Evolutionary conservation across 2,113 vertebrate genomes (phyloP).

Genomic region (Lathamus discolor): DNA sequence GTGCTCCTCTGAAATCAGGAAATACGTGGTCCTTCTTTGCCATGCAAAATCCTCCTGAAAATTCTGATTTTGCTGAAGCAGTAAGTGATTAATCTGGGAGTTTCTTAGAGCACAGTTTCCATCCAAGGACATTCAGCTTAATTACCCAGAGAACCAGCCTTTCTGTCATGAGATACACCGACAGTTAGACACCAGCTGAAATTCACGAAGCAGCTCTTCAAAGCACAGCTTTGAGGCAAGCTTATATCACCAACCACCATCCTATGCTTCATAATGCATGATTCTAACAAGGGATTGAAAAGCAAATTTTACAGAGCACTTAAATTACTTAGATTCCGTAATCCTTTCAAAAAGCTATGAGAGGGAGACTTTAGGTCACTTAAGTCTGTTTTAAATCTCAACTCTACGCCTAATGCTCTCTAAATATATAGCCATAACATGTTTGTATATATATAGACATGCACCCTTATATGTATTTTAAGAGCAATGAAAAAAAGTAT

Average conservation of each 20-base stretch:
- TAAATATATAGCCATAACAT: not conserved
- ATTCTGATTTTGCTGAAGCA: not conserved
- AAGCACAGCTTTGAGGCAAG: not conserved
- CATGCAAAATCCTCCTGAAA: not conserved
- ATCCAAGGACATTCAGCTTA: not conserved
- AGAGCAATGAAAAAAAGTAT: not conserved
- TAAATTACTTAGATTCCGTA: not conserved
- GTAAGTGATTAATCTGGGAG: not conserved
- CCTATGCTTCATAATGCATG: fast-evolving
- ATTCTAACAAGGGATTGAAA: not conserved
- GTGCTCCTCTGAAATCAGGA: not conserved
- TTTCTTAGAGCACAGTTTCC: not conserved
- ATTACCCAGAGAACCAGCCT: not conserved
- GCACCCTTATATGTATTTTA: not conserved
- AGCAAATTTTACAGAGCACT: not conserved
- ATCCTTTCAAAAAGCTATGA: not conserved
- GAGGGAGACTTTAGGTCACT: not conserved
- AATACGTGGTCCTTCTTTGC: not conserved
- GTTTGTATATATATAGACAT: not conserved
- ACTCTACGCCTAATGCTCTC: not conserved
- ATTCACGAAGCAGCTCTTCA: not conserved
- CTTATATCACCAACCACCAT: not conserved
- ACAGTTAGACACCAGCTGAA: not conserved
- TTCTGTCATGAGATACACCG: not conserved
- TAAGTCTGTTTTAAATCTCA: not conserved